Evolutionary conservation across 2,888 invertebrate species (phyloP), one percentile per base, ranked within the genome.

Genomic region (Apoda limacodes): DNA sequence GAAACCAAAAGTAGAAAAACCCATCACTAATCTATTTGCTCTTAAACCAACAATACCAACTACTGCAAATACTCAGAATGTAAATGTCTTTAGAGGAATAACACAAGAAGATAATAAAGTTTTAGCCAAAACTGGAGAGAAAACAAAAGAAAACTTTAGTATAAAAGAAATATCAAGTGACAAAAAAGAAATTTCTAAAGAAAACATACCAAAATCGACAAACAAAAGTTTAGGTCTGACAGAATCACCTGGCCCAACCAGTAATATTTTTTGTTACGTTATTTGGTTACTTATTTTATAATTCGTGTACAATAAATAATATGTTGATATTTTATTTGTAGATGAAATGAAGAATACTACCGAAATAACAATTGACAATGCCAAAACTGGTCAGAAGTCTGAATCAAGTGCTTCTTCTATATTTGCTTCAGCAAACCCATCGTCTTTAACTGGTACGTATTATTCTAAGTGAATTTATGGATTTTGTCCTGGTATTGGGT

Each of bases 11-110:
- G 51, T 47, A 34, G 55, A 58, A 3, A 68, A 71, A 54, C 59
- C 62, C 2, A 37, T 62, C 10, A 53, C 60, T 1, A 65, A 61
- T 35, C 39, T 66, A 19, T 71, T 70, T 35, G 63, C 45, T 21
- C 42, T 60, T 34, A 65, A 70, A 48, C 31, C 52, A 9, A 36
- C 54, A 5, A 41, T 55, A 2, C 9, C 13, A 32, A 9, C 12
- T 30, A 11, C 28, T 9, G 9, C 20, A 9, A 25, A 20, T 12
- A 13, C 24, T 28, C 5, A 31, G 32, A 9, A 28, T 31, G 9
- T n/a, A n/a, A 54, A 58, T 2, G 62, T 45, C 50, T 64, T 21
- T 32, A 62, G 20, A 66, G 60, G 50, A 53, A 37, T 22, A 22
- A 46, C 25, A 41, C 45, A n/a, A 48, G 12, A 42, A 24, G 60